Evolutionary conservation across 92 coral and sea anemone species (phyloP), one percentile per base, ranked within the genome.

Genomic region (Chrysogorgia sp.): DNA sequence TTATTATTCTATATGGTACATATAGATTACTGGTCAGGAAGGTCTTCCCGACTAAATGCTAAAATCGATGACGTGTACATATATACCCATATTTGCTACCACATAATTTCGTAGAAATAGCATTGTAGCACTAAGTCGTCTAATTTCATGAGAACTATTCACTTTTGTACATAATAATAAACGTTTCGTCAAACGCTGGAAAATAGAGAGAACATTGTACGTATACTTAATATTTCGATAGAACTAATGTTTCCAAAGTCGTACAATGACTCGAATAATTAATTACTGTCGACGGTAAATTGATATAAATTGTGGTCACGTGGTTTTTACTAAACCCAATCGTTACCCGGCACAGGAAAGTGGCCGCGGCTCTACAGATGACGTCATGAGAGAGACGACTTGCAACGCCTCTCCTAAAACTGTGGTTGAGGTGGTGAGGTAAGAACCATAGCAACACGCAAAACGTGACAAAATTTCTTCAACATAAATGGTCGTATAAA

Each of bases 341-440:
- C 63, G 79, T 72, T 72, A 86, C 92, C 97, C 91, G 91, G 90
- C 98, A 84, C 98, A 92, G 97, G 97, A 93, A 89, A 91, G 91
- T 91, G 97, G 98, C 89, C 83, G 87, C 92, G 88, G 77, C 90
- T 90, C 88, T 89, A 67, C 92, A 84, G 98, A 91, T 91, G 99
- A 96, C 96, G 75, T 55, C 92, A 90, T 93, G 72, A 86, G 85
- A 59, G 66, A 69, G 83, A 83, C 83, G 71, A 82, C 76, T 85
- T 80, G 66, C 80, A 74, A 56, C 65, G 88, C 84, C 71, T 85
- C 83, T 78, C 83, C 90, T 83, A 85, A 82, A 87, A 84, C 77
- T n/a, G 75, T 67, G 81, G 83, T 75, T 74, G 75, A 75, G 80
- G 82, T 84, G 97, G 91, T 87, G 92, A 96, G 99, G 99, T 96